phyloP scores from a whole-genome alignment of 2,888 invertebrate genomes.

The Machimus rusticus region DNA sequence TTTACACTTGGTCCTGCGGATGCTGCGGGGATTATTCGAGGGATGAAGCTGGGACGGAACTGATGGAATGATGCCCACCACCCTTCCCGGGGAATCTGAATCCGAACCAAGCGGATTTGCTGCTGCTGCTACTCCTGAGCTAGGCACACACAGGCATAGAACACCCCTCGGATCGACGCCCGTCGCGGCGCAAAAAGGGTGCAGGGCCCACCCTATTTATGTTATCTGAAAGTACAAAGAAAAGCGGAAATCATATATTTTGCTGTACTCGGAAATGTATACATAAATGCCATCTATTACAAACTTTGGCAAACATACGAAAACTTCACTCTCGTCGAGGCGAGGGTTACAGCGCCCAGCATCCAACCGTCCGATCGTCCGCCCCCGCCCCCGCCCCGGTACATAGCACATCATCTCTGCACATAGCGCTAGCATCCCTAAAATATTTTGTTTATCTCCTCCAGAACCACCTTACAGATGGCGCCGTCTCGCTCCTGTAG shows the following conservation, averaged over 20 bases:
- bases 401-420: constrained; percentile 16
- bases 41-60: neutral
- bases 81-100: neutral
- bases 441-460: constrained; percentile 47
- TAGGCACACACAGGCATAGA: neutral
- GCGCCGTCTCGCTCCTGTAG: constrained; percentile 36
- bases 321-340: constrained; percentile 40
- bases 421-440: constrained; percentile 37
- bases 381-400: neutral
- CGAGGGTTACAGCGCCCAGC: constrained; percentile 31
- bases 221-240: constrained; percentile 30
- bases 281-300: constrained; percentile 47
- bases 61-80: neutral
- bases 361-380: neutral
- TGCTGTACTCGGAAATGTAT: constrained; percentile 24
- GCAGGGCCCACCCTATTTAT: constrained; percentile 29
- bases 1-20: neutral
- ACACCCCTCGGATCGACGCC: neutral
- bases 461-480: constrained; percentile 25
- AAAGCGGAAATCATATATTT: constrained; percentile 45
- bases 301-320: constrained; percentile 48
- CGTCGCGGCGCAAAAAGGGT: constrained; percentile 5
- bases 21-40: neutral
- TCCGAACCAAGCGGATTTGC: neutral
- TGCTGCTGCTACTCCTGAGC: neutral